Percentiles rank a stretch among this genome's conserved stretches.
Evolutionary conservation across 2,888 invertebrate genomes (phyloP).

Genomic region (Escarpia spicata): DNA sequence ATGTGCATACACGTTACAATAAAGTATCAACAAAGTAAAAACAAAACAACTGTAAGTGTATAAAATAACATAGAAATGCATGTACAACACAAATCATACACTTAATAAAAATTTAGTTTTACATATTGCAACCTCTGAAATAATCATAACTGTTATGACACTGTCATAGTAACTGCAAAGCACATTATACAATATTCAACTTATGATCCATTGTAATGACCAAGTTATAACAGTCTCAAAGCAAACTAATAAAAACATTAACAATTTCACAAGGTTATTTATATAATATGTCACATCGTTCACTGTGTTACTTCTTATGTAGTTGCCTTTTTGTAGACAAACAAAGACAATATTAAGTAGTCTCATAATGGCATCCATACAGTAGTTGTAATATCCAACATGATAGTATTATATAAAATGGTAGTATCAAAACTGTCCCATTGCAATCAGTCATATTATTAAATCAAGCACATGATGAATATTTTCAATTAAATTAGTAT

Average conservation of each 20-base stretch:
- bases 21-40: background rate
- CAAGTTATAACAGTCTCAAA: background rate
- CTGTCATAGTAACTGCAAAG: background rate
- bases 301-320: background rate
- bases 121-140: background rate
- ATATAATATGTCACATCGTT: background rate
- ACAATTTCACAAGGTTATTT: background rate
- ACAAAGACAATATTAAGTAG: background rate
- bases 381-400: background rate
- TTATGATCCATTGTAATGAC: background rate
- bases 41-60: background rate
- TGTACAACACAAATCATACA: background rate
- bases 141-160: no score
- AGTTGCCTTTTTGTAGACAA: background rate
- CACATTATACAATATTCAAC: background rate
- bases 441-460: background rate
- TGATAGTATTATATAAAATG: background rate
- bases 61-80: background rate
- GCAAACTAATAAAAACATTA: background rate
- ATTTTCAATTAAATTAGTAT: background rate
- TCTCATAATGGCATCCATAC: background rate
- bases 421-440: background rate
- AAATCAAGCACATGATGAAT: background rate
- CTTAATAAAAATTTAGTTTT: background rate
- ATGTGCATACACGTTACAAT: background rate